These are phyloP conservation scores for Anodontia alba DNA, from an alignment of 2,888 invertebrate genomes.

Conservation along the genomic window DNA sequence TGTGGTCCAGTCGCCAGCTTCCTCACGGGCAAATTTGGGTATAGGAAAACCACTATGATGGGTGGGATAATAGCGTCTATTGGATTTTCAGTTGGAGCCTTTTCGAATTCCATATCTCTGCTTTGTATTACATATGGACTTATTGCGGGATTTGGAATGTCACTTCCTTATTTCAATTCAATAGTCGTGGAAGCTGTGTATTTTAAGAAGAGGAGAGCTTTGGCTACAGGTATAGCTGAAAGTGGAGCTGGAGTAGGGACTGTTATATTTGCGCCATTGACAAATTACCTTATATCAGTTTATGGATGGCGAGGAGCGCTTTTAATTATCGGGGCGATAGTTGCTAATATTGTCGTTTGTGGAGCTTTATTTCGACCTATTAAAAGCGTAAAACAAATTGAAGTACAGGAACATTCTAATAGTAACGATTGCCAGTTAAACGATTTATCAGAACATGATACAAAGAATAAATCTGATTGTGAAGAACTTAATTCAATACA, in stretches of 20 bases:
- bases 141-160: conserved; percentile 81
- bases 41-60: conserved; percentile 75
- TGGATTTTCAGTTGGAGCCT: conserved; percentile 77
- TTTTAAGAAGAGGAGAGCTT: conserved; percentile 79
- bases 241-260: conserved; percentile 83
- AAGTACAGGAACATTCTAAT: background rate
- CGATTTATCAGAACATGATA: background rate
- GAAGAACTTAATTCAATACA: background rate
- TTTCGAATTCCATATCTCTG: conserved; percentile 72
- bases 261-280: conserved; percentile 79
- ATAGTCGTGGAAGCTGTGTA: conserved; percentile 81
- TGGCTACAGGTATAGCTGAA: conserved; percentile 82
- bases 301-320: conserved; percentile 81
- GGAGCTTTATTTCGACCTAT: conserved; percentile 77
- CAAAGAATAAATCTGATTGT: background rate
- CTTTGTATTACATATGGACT: conserved; percentile 81
- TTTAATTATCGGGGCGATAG: conserved; percentile 76
- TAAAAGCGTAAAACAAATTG: background rate
- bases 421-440: background rate
- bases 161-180: conserved; percentile 82
- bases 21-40: conserved; percentile 78
- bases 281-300: conserved; percentile 72
- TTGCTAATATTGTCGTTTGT: conserved; percentile 77
- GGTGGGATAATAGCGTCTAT: conserved; percentile 79
- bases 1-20: conserved; percentile 79